Base-by-base conservation (phyloP, 2,113 vertebrate species). In the Bostrychus sinensis region DNA sequence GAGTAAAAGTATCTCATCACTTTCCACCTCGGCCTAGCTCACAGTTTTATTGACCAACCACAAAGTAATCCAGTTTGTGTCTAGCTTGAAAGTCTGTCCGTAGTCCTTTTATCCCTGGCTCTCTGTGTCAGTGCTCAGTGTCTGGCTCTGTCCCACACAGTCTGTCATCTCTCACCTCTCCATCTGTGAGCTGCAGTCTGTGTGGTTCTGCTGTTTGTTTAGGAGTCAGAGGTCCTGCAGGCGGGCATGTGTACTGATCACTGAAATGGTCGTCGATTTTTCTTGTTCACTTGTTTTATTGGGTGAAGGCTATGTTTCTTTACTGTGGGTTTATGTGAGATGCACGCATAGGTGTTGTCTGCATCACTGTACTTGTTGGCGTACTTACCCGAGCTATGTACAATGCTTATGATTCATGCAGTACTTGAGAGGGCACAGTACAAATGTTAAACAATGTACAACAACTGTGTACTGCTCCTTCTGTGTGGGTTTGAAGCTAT, bases 181-280 rank as follows among this genome's bases (percentile, higher is more conserved):
- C 48, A 28, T 79, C 65, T 70, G 32, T 65, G 43, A 26, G 7
- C 20, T 1, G 20, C 38, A 30, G 58, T 19, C 1, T 45, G 32
- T 59, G 14, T 30, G 5, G 16, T n/a, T n/a, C 17, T 20, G 13
- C 20, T 45, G 12, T 54, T 8, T 30, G 7, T 65, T 28, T 7
- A 26, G 25, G 51, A 23, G 28, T 43, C 25, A 19, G 5, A 37
- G 32, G 32, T 23, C 9, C 5, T 50, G 20, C 8, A 43, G 19
- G 37, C 22, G 28, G 56, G 42, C 10, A 30, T 62, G 59, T 37
- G 58, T 22, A 39, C 19, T 22, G 26, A 36, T 39, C 36, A 37
- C 7, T 16, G 25, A 48, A 34, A 12, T 37, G 68, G 43, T 12
- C 8, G 3, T 11, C 11, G 7, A 13, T 20, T 22, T 46, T 12